These are phyloP conservation scores for Dinomys branickii DNA, from an alignment of 2,113 vertebrate species.

Conservation along the genomic window DNA sequence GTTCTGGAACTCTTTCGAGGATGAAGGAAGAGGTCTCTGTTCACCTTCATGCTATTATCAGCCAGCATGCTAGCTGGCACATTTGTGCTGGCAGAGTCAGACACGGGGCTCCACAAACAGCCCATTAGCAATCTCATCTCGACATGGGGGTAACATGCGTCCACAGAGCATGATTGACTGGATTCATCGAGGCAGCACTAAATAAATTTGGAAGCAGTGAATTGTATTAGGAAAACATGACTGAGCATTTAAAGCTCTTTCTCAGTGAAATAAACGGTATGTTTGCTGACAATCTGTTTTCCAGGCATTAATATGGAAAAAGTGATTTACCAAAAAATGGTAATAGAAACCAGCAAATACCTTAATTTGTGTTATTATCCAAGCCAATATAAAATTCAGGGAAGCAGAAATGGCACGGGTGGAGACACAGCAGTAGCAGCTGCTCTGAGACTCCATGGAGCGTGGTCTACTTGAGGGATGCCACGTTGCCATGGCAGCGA, in stretches of 20 bases:
- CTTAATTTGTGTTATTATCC: constrained; percentile 75
- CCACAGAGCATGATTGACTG: constrained; percentile 57
- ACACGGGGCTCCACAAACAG: neutral
- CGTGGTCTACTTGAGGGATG: constrained; percentile 57
- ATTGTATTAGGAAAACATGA: constrained; percentile 78
- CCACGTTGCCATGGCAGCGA: constrained; percentile 65
- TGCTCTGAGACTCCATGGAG: constrained; percentile 57
- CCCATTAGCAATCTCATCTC: constrained; percentile 59
- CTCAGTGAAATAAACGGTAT: constrained; percentile 68
- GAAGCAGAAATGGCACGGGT: constrained; percentile 61
- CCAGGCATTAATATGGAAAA: constrained; percentile 66
- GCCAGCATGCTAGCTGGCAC: neutral
- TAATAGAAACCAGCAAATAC: constrained; percentile 72
- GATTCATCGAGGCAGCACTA: constrained; percentile 62
- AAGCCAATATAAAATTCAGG: constrained; percentile 62
- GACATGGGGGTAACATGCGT: neutral
- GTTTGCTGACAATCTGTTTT: constrained; percentile 68
- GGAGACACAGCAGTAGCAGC: constrained; percentile 64
- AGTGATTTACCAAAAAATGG: constrained; percentile 65
- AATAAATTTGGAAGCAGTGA: constrained; percentile 74
- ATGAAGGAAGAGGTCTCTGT: neutral
- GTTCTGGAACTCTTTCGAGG: neutral
- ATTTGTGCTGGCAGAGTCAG: neutral
- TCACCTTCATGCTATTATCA: neutral
- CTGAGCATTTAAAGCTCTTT: constrained; percentile 74